Evolutionary conservation across 2,797 vertebrate species (phyloP), one percentile per base, ranked within the genome.

Genomic region (Heteromormyrus szaboi): DNA sequence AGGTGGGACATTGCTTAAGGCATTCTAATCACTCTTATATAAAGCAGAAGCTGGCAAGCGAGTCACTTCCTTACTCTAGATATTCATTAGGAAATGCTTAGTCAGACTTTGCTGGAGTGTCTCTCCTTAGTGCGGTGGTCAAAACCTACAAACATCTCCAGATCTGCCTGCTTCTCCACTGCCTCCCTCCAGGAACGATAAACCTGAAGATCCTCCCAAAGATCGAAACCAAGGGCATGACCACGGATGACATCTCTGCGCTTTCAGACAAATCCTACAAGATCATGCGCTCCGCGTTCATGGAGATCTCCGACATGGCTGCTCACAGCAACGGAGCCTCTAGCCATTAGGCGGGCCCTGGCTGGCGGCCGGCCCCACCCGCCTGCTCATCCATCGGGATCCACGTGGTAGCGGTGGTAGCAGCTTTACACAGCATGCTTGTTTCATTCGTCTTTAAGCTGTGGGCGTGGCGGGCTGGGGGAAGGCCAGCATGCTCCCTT

Each of bases 211-310:
- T 89, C 79, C 89, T 89, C 29, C 89, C 89, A 9, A 48, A 62
- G 54, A 89, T 89, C 0, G 54, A 88, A 87, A 89, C 89, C n/a
- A 53, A 53, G 54, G 89, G 89, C 12, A 12, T 89, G 87, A 62
- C 87, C 11, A 22, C 89, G 1, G 79, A 89, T 1, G 76, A 84
- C 46, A 79, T 89, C 51, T 50, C 89, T 1, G 1, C 17, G 0
- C 89, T 89, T 19, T 48, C 87, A 1, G 54, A 89, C 9, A 72
- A 56, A 44, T 84, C 76, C 33, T 54, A 68, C 48, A 29, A 85
- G 6, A 22, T 85, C 54, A 89, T 89, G 89, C 33, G 25, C 33
- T 62, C 86, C 7, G 87, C 46, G 5, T 89, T 89, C 29, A 25
- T 65, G 19, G 86, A 88, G 54, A 54, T 88, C 46, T 89, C 89